A percentile compares a stretch with the other conserved stretches of the same genome.
Evolutionary conservation across 2,797 vertebrate species (phyloP).

Genomic region (Phoxinus dragarum): DNA sequence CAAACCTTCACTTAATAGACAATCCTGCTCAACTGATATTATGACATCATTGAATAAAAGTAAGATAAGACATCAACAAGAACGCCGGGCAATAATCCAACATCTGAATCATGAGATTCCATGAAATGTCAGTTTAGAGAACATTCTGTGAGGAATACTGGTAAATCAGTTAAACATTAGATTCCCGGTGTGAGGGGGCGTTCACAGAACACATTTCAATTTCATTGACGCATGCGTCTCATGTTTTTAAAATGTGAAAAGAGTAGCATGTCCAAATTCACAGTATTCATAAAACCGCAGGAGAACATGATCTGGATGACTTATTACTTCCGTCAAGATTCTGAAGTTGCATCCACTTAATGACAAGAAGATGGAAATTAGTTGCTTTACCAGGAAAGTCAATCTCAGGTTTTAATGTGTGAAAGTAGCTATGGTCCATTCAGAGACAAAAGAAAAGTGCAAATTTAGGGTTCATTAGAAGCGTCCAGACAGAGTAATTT

Average conservation of each 20-base stretch:
- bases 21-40: neutral
- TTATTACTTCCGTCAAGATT: neutral
- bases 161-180: neutral
- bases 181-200: neutral
- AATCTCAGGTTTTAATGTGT: neutral
- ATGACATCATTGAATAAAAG: neutral
- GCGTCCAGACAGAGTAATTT: neutral
- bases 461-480: neutral
- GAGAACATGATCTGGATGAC: neutral
- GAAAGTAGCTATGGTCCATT: neutral
- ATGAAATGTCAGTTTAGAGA: neutral
- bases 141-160: neutral
- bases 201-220: neutral
- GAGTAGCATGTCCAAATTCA: neutral
- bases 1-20: neutral
- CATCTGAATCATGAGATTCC: neutral
- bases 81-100: neutral
- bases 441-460: neutral
- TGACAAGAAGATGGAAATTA: neutral
- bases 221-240: neutral
- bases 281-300: neutral
- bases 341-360: neutral
- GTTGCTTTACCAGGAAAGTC: neutral
- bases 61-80: neutral
- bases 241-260: neutral